Base-by-base conservation (phyloP, 2,888 invertebrate genomes). In the Idaea biselata region DNA sequence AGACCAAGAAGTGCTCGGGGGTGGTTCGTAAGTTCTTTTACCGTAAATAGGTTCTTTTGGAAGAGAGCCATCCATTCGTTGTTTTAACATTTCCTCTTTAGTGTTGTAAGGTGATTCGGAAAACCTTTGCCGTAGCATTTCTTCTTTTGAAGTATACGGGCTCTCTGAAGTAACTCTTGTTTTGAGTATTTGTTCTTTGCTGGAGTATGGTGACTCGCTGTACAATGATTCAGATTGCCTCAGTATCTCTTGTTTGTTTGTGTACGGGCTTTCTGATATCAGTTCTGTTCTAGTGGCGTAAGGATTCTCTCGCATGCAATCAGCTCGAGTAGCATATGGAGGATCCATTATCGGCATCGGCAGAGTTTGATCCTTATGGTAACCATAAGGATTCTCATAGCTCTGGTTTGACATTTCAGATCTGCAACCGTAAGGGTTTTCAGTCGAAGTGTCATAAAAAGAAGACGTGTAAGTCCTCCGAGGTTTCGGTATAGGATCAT, bases 401-500 rank as follows among this genome's bases (percentile, higher is more conserved):
- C 89, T 91, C 70, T 90, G 88, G 72, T 89, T 88, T 3, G 83
- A 86, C 65, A 87, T 78, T 82, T 91, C 91, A 54, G 90, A 91
- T 72, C 87, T 81, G 67, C 83, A 88, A 11, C 80, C 84, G 63
- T 91, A 91, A 59, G 91, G 86, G 61, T 89, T 91, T 74, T 91
- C 92, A 68, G 82, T 86, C 44, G 91, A 89, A 59, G 91, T 89
- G 75, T 93, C 92, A 69, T 90, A 91, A 18, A 88, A 65, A 61
- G 92, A 90, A 62, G 92, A 90, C 65, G 92, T 88, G 67, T 93
- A 93, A 25, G 93, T 93, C 72, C 93, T 82, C 76, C 91, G 86
- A 59, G 93, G 93, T 77, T 93, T 93, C 78, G 93, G 93, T 68
- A 93, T 91, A 73, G 91, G 91, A 67, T 93, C 93, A 70, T 93